Evolutionary conservation across 2,797 vertebrate species (phyloP).

Genomic region (Sandelia bainsii): DNA sequence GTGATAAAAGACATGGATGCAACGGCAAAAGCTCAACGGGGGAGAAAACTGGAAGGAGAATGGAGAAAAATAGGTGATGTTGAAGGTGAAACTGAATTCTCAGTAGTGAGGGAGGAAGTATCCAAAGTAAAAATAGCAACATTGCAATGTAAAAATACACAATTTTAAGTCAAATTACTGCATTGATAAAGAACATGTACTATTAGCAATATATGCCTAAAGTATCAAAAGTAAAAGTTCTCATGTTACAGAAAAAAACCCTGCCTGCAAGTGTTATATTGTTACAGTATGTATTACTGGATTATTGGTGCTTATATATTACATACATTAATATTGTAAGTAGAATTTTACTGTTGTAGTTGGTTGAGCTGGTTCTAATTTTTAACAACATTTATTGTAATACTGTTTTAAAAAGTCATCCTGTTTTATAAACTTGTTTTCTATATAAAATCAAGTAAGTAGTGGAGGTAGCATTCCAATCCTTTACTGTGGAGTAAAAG

Average conservation of each 20-base stretch:
- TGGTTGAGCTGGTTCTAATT: not conserved
- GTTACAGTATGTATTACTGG: not conserved
- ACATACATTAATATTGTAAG: not conserved
- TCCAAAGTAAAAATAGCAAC: slow-evolving; percentile 27
- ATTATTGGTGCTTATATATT: not conserved
- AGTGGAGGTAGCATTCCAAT: not conserved
- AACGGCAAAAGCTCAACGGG: slow-evolving; percentile 64
- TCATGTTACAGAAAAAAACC: not conserved
- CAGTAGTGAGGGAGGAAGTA: slow-evolving; percentile 14
- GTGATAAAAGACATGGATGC: slow-evolving; percentile 84
- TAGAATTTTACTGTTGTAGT: not conserved
- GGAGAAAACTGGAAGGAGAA: slow-evolving; percentile 67
- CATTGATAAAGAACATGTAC: not conserved
- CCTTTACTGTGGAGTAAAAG: no score
- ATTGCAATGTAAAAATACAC: slow-evolving; percentile 6
- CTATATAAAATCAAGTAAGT: no score
- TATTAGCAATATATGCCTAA: not conserved
- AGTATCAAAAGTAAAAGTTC: no score
- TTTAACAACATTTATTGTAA: not conserved
- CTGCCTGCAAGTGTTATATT: not conserved
- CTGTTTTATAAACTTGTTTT: no score
- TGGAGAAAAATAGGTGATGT: slow-evolving; percentile 45
- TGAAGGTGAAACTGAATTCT: slow-evolving; percentile 32
- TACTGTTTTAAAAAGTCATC: no score
- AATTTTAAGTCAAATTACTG: not conserved